Evolutionary conservation across 1,140 invertebrate genomes (phyloP).

Genomic region (Andricus grossulariae): DNA sequence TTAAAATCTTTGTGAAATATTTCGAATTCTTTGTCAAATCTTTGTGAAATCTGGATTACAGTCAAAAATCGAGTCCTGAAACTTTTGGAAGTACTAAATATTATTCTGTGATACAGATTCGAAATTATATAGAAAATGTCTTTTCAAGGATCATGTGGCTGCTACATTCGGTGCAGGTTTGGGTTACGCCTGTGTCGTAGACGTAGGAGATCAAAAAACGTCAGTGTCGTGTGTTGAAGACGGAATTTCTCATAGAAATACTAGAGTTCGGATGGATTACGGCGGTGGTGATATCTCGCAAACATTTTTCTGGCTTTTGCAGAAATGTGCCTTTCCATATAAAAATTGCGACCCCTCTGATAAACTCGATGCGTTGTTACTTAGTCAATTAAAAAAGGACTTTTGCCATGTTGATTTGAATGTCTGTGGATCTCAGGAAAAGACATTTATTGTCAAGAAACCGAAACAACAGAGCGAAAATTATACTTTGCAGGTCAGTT

Average conservation of each 20-base stretch:
- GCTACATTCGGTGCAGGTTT: slow-evolving; percentile 96
- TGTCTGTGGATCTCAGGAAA: slow-evolving; percentile 88
- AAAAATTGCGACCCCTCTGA: slow-evolving; percentile 84
- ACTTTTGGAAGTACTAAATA: too few species aligned
- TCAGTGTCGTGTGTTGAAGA: slow-evolving; percentile 97
- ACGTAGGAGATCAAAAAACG: slow-evolving; percentile 96
- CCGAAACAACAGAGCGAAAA: slow-evolving; percentile 83
- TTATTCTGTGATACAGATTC: too few species aligned
- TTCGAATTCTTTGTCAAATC: too few species aligned
- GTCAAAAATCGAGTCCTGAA: too few species aligned
- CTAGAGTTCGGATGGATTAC: slow-evolving; percentile 89
- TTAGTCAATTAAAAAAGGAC: slow-evolving; percentile 91
- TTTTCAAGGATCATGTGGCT: slow-evolving; percentile 88
- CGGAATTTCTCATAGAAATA: slow-evolving; percentile 93
- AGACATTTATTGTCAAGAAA: slow-evolving; percentile 85
- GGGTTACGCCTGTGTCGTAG: slow-evolving; percentile 94
- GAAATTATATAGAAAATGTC: background rate
- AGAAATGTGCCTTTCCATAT: slow-evolving; percentile 93
- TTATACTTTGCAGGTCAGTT: slow-evolving; percentile 80
- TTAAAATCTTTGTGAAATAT: too few species aligned
- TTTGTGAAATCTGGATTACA: too few species aligned
- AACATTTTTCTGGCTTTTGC: slow-evolving; percentile 89
- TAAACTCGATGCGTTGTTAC: slow-evolving; percentile 83
- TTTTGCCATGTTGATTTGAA: slow-evolving; percentile 95
- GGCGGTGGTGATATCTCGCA: slow-evolving; percentile 93